A percentile compares a stretch with the other conserved stretches of the same genome.
phyloP scores from a whole-genome alignment of 2,888 invertebrate genomes.

The Melangyna quadrimaculata region DNA sequence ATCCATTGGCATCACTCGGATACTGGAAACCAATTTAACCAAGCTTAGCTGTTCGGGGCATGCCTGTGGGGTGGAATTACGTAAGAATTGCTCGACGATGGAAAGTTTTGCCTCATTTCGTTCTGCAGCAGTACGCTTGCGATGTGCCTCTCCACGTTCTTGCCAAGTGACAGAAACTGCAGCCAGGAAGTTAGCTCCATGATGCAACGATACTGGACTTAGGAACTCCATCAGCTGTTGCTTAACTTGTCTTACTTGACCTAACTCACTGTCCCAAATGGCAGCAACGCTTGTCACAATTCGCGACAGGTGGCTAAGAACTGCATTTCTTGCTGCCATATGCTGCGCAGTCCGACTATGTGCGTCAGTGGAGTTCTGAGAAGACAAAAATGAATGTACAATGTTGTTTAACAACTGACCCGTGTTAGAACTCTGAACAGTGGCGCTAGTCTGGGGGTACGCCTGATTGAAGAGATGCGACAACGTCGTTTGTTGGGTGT shows the following conservation, averaged over 20 bases:
- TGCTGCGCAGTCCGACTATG: constrained; percentile 78
- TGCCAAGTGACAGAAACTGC: constrained; percentile 94
- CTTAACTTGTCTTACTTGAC: constrained; percentile 83
- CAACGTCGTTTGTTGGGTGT: constrained; percentile 83
- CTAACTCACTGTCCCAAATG: constrained; percentile 89
- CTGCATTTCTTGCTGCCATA: constrained; percentile 85
- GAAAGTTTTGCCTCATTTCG: constrained; percentile 72
- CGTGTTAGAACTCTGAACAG: constrained; percentile 83
- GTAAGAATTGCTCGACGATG: constrained; percentile 77
- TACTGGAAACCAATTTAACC: constrained; percentile 89
- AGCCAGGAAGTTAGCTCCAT: constrained; percentile 90
- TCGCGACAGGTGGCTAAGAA: constrained; percentile 90
- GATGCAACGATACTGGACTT: constrained; percentile 91
- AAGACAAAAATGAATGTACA: constrained; percentile 89
- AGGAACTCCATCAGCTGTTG: constrained; percentile 91
- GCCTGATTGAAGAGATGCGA: constrained; percentile 83
- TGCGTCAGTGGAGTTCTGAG: constrained; percentile 79
- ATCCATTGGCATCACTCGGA: constrained; percentile 92
- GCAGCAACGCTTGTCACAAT: constrained; percentile 90
- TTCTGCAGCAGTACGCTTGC: constrained; percentile 81
- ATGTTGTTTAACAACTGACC: constrained; percentile 90
- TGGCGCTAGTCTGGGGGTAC: constrained; percentile 82
- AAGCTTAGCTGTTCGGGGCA: constrained; percentile 87
- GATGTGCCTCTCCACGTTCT: constrained; percentile 83
- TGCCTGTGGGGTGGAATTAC: constrained; percentile 82